Evolutionary conservation across 92 coral and sea anemone species (phyloP).

Genomic region (Zoanthus gigantus): DNA sequence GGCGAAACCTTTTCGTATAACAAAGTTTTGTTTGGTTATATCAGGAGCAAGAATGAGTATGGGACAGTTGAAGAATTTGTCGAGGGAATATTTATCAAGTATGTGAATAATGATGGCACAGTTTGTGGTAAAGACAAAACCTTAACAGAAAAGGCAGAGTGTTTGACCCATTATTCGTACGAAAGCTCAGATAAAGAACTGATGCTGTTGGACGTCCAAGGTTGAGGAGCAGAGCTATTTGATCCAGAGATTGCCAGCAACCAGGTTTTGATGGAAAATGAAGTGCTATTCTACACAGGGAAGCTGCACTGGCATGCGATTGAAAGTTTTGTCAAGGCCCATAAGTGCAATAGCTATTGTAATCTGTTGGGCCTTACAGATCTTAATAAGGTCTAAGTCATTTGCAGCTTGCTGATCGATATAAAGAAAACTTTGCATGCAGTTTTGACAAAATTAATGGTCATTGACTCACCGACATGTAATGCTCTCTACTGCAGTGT

Average conservation of each 20-base stretch:
- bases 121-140: slow-evolving; percentile 38
- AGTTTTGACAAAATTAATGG: slow-evolving; percentile 10
- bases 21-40: slow-evolving; percentile 50
- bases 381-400: slow-evolving; percentile 16
- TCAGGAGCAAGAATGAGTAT: slow-evolving; percentile 22
- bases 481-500: background rate
- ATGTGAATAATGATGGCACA: slow-evolving; percentile 45
- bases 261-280: slow-evolving; percentile 18
- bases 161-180: slow-evolving; percentile 58
- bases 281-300: slow-evolving; percentile 56
- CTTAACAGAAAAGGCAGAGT: slow-evolving; percentile 57
- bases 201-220: slow-evolving; percentile 65
- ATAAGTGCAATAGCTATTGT: slow-evolving; percentile 59
- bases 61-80: slow-evolving; percentile 56
- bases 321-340: slow-evolving; percentile 48
- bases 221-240: slow-evolving; percentile 46
- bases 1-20: slow-evolving; percentile 33
- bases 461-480: slow-evolving; percentile 2
- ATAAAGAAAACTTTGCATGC: background rate
- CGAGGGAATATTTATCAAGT: slow-evolving; percentile 41
- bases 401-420: slow-evolving; percentile 1
- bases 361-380: slow-evolving; percentile 51
- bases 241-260: slow-evolving; percentile 62
- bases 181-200: slow-evolving; percentile 53
- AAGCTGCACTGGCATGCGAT: slow-evolving; percentile 59